Percentiles rank a stretch among this genome's conserved stretches.
Conservation (phyloP, 2,113 vertebrate species). For the Macquaria ambigua region DNA sequence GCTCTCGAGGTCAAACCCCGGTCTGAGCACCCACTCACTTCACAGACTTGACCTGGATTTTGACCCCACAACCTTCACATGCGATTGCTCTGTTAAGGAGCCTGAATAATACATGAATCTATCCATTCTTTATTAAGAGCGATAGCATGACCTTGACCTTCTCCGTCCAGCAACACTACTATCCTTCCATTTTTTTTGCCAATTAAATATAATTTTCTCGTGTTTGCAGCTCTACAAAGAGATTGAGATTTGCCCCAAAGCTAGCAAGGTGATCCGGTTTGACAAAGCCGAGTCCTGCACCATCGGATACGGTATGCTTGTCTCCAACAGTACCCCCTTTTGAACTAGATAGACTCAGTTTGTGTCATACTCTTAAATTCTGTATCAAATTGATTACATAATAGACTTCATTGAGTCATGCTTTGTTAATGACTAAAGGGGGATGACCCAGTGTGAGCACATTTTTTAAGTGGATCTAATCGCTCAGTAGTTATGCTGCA, state of each 20-base stretch:
- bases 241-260: conserved; percentile 94
- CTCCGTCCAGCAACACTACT: conserved; percentile 3
- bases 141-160: conserved; percentile 53
- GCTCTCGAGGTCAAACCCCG: conserved; percentile 38
- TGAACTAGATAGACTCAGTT: conserved; percentile 15
- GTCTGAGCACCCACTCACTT: conserved; percentile 55
- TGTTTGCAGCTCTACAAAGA: conserved; percentile 93
- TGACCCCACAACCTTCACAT: conserved; percentile 62
- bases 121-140: conserved; percentile 48
- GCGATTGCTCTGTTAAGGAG: conserved; percentile 51
- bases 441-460: conserved; percentile 9
- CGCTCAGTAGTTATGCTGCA: conserved; percentile 16
- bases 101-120: conserved; percentile 70
- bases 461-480: conserved; percentile 55
- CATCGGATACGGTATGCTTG: conserved; percentile 90
- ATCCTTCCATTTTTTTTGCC: conserved; percentile 21
- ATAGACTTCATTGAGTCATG: conserved; percentile 63
- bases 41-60: conserved; percentile 46
- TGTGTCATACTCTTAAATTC: conserved; percentile 13
- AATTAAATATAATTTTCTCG: conserved; percentile 37
- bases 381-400: conserved; percentile 58
- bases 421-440: conserved; percentile 54
- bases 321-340: conserved; percentile 7
- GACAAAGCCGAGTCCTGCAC: conserved; percentile 88
- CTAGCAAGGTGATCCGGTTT: conserved; percentile 89